A percentile compares a stretch with the other conserved stretches of the same genome.
Evolutionary conservation across 2,113 vertebrate species (phyloP).

Genomic region (cattle (Bos taurus)): ARS-UCD2.0 NC_037342.1:20300501-20301000

Average conservation of each 20-base stretch:
- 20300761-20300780: background rate
- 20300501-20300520: background rate
- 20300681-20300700: background rate
- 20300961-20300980: background rate
- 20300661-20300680: background rate
- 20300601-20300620: background rate
- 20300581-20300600: background rate
- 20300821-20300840: background rate
- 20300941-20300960: background rate
- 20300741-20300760: background rate
- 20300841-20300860: background rate
- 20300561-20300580: background rate
- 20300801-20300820: background rate
- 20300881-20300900: background rate
- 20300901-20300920: background rate
- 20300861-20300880: background rate
- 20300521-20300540: background rate
- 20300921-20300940: background rate
- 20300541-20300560: background rate
- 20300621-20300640: background rate
- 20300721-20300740: background rate
- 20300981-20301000: background rate
- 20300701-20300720: background rate
- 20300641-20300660: background rate
- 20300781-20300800: background rate